These are phyloP conservation scores for Aptenodytes patagonicus DNA, from an alignment of 2,113 vertebrate genomes.

Conservation along the genomic window DNA sequence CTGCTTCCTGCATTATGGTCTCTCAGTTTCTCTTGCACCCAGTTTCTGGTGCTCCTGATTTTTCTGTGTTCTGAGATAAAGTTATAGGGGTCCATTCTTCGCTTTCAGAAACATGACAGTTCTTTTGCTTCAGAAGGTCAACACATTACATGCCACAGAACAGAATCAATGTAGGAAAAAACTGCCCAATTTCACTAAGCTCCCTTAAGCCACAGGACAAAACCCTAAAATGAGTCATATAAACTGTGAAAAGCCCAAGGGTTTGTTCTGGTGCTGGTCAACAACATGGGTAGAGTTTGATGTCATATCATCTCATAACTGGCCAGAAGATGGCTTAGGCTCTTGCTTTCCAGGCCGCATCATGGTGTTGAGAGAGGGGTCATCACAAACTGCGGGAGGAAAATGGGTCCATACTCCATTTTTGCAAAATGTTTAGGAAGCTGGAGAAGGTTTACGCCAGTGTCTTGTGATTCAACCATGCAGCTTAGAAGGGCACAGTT, in stretches of 20 bases:
- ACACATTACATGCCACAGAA: background rate
- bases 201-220: background rate
- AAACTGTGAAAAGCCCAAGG: background rate
- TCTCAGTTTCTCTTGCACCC: background rate
- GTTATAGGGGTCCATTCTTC: background rate
- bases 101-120: background rate
- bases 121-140: background rate
- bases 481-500: background rate
- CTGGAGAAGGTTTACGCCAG: background rate
- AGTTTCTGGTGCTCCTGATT: background rate
- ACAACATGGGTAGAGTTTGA: accelerated
- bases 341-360: background rate
- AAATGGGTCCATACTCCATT: background rate
- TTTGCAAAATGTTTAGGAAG: background rate
- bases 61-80: background rate
- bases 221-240: background rate
- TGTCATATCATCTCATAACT: background rate
- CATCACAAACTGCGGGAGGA: background rate
- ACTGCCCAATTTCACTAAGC: background rate
- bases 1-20: background rate
- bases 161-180: background rate
- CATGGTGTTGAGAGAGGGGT: background rate
- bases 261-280: background rate
- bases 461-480: background rate
- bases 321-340: background rate